Percentiles rank a stretch among this genome's conserved stretches.
phyloP scores from a whole-genome alignment of 2,888 invertebrate species.

The Calliscelio sp. region DNA sequence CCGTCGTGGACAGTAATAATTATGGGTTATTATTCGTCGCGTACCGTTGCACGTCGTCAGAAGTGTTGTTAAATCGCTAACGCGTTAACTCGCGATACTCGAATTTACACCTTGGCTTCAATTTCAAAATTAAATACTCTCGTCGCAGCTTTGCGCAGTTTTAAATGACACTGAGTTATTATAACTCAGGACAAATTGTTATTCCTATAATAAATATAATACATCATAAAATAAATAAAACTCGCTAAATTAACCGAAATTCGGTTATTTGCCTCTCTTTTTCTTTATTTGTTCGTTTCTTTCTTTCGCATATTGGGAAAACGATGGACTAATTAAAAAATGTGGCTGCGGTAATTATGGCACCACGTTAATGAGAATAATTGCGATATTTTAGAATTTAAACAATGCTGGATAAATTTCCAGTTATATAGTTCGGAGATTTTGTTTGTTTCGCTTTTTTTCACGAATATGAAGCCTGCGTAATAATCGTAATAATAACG shows the following conservation, averaged over 20 bases:
- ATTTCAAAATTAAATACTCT: constrained; percentile 61
- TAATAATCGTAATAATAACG: constrained; percentile 59
- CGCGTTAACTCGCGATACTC: constrained; percentile 52
- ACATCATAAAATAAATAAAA: background rate
- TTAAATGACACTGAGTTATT: constrained; percentile 15
- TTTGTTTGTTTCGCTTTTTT: constrained; percentile 24
- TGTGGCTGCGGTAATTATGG: constrained; percentile 24
- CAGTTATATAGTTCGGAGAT: background rate
- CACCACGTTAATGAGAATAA: constrained; percentile 31
- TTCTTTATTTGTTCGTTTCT: background rate
- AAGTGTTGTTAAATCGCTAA: constrained; percentile 52
- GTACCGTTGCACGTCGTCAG: constrained; percentile 37
- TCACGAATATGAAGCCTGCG: constrained; percentile 9
- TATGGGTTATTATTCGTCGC: constrained; percentile 58
- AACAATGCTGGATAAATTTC: constrained; percentile 47
- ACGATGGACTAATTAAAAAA: constrained; percentile 48
- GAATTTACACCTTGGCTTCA: constrained; percentile 62
- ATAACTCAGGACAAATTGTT: constrained; percentile 16
- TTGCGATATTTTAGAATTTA: constrained; percentile 25
- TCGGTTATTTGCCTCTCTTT: too few species aligned
- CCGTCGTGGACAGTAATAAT: constrained; percentile 59
- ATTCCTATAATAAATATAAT: constrained; percentile 1
- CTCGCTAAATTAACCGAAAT: background rate
- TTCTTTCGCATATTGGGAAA: background rate
- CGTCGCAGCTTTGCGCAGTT: background rate